Percentiles rank a stretch among this genome's conserved stretches.
These are phyloP conservation scores for Helleia helle DNA, from an alignment of 2,888 invertebrate genomes.

Conservation along the genomic window DNA sequence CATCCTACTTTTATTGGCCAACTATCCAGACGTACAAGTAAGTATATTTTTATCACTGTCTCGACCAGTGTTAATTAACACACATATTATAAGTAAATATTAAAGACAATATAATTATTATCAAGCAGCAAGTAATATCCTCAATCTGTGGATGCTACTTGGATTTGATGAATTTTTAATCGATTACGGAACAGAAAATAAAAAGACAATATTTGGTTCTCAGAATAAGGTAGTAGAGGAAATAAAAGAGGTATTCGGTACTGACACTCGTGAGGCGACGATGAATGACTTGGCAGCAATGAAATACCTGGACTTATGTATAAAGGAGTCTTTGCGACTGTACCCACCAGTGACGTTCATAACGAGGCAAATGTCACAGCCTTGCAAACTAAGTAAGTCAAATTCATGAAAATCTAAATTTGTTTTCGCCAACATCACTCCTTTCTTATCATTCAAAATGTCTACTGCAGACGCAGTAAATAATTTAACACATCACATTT, in stretches of 20 bases:
- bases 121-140: too few species aligned
- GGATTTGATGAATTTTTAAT: too few species aligned
- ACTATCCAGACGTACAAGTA: slow-evolving; percentile 41
- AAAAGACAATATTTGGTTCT: slow-evolving; percentile 15
- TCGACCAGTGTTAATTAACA: too few species aligned
- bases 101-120: background rate
- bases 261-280: slow-evolving; percentile 73
- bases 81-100: background rate
- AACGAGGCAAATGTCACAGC: slow-evolving; percentile 70
- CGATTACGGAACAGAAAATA: too few species aligned
- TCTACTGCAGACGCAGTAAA: too few species aligned
- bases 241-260: slow-evolving; percentile 76
- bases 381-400: slow-evolving; percentile 70
- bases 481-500: too few species aligned
- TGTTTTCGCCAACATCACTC: too few species aligned
- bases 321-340: slow-evolving; percentile 78
- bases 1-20: slow-evolving; percentile 55
- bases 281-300: slow-evolving; percentile 75
- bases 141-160: too few species aligned
- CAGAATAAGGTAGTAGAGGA: slow-evolving; percentile 78
- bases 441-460: too few species aligned
- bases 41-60: too few species aligned
- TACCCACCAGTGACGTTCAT: slow-evolving; percentile 81
- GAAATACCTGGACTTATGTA: slow-evolving; percentile 79
- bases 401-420: too few species aligned